Base-by-base conservation (phyloP, 2,113 vertebrate genomes). In the Ciconia stormi region DNA sequence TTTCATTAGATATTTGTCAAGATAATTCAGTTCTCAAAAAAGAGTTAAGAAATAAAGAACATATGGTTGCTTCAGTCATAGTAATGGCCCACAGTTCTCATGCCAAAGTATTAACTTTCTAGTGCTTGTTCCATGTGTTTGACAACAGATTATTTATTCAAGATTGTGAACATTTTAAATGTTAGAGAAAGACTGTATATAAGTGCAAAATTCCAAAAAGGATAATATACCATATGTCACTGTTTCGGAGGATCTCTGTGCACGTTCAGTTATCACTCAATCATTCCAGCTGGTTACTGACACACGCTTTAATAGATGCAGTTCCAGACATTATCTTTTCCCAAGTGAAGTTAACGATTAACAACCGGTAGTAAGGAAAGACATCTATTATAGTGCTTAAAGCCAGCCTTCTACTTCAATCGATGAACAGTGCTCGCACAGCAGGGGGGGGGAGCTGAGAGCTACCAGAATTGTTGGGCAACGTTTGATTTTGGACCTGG, bases 371-470 rank as follows among this genome's bases (percentile, higher is more conserved):
- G 23, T 62, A 63, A 66, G 63, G 10, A 70, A 58, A 70, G 21
- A 11, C 5, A 32, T 73, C 14, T 40, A 17, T 62, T 44, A 7
- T 3, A 66, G 15, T 23, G 23, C 27, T 87, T 81, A 49, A 69
- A 69, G 38, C 3, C 12, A 53, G 9, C 12, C 3, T 34, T 42
- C 23, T 53, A 5, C 27, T 30, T 86, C 23, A 38, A 3, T 30
- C 0, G 1, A 10, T 38, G 36, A 52, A 16, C 29, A 38, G 8
- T 8, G 49, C 13, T 63, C 2, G 1, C 7, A 12, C 6, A 27
- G 65, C 82, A 21, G 16, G 9, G 17, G 8, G 8, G 11, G 11
- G 25, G 1, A 1, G 2, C 26, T 13, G 20, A 50, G 30, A 86
- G 34, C 67, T 30, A 19, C 82, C 19, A 16, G 34, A 80, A 56